Evolutionary conservation across 30 jellyfish, hydroid and myxozoan species (phyloP), one percentile per base, ranked within the genome.

Genomic region (Cassiopea andromeda): DNA sequence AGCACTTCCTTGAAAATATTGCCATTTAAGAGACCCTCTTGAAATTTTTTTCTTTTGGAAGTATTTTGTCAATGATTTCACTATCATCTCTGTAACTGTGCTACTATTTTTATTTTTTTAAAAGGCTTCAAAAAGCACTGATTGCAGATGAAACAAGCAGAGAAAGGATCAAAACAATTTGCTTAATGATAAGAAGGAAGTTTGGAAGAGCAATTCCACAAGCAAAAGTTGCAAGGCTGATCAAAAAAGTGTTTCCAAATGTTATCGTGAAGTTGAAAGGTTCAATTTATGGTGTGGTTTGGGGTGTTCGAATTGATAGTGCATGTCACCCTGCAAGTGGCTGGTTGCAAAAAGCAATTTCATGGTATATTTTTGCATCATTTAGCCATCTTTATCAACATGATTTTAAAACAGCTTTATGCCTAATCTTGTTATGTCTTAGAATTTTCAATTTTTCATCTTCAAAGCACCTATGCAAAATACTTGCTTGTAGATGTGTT

Each of bases 261-360:
- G 94, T 87, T 43, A 83, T 67, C 7, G n/a, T 78, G 10, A 87
- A 83, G 50, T 60, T 78, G 67, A 87, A 87, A 27, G 94, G 94
- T 1, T 73, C 89, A 45, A 69, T 58, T 49, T 87, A 80, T 87
- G 90, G 94, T 15, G 50, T 87, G 1, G 45, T 93, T 58, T 78
- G 90, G 89, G 98, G 98, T 54, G 92, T 88, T n/a, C 87, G 82
- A 43, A 93, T 93, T 46, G 79, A 78, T 50, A 67, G 44, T 50
- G 87, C 80, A 18, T 93, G 46, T 69, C 74, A 85, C 16, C 98
- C 98, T 27, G 69, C 72, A 13, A 94, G 85, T 69, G 50, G 77
- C 3, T 93, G 98, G 97, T 46, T 88, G 82, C 92, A 84, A 58
- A 93, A 93, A 74, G 83, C 95, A 38, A 58, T 78, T 27, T 66